These are phyloP conservation scores for Pyralis farinalis DNA, from an alignment of 2,888 invertebrate species.

Conservation along the genomic window DNA sequence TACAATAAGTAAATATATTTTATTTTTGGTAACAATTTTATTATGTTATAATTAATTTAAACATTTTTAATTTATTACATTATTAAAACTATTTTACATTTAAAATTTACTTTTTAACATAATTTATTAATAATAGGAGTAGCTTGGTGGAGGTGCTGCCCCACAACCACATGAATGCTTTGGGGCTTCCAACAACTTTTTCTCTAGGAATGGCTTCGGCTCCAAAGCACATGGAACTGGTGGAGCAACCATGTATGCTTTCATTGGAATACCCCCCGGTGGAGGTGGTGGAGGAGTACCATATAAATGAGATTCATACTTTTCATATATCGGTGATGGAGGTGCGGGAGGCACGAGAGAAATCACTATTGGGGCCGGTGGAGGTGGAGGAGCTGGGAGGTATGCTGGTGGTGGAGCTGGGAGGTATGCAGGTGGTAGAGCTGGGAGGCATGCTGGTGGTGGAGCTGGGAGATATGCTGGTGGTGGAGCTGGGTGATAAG, in stretches of 20 bases:
- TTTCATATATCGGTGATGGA: conserved; percentile 22
- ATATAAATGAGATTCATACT: background rate
- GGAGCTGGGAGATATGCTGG: conserved; percentile 13
- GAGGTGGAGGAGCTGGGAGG: conserved; percentile 20
- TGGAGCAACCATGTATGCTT: conserved; percentile 56
- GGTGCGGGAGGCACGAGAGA: conserved; percentile 46
- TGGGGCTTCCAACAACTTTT: conserved; percentile 9
- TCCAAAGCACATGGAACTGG: conserved; percentile 61
- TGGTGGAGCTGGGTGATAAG: conserved; percentile 20
- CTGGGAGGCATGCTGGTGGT: conserved; percentile 17
- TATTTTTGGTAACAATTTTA: too few species aligned
- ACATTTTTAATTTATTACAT: too few species aligned
- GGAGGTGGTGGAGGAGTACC: conserved; percentile 31
- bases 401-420: conserved; percentile 18
- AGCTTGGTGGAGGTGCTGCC: conserved; percentile 10
- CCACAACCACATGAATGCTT: conserved; percentile 19
- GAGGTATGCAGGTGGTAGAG: conserved; percentile 12
- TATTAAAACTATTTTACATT: too few species aligned
- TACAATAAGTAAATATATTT: too few species aligned
- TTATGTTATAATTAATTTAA: too few species aligned
- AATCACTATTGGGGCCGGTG: conserved; percentile 42
- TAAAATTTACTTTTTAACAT: background rate
- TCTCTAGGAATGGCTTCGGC: conserved; percentile 45
- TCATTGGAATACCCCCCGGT: conserved; percentile 54
- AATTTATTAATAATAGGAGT: conserved; percentile 12